Percentiles rank a stretch among this genome's conserved stretches.
phyloP scores from a whole-genome alignment of 2,797 vertebrate genomes.

The Heterohyrax brucei region DNA sequence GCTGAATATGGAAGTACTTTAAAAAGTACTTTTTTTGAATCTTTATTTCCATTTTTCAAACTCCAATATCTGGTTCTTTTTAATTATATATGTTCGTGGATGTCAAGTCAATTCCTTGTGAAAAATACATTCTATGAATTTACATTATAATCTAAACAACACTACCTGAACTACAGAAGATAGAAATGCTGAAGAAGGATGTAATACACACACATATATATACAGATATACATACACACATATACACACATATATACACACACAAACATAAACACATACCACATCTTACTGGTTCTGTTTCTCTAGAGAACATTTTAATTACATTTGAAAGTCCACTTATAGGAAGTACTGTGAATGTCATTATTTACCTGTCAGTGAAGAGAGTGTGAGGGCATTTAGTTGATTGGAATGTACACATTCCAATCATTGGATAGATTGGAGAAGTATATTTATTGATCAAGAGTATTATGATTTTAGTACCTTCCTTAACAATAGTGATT shows the following conservation, averaged over 20 bases:
- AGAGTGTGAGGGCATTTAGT: slow-evolving; percentile 4
- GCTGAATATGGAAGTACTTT: background rate
- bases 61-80: background rate
- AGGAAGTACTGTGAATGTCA: slow-evolving; percentile 10
- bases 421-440: background rate
- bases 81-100: background rate
- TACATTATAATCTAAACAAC: background rate
- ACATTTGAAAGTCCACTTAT: background rate
- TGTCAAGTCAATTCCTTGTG: background rate
- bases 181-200: background rate
- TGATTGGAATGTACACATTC: slow-evolving; percentile 6
- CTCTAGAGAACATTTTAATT: slow-evolving; percentile 22
- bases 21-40: background rate
- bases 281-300: no score
- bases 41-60: slow-evolving; percentile 2
- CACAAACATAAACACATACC: no score
- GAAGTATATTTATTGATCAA: slow-evolving; percentile 66
- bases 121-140: background rate
- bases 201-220: background rate
- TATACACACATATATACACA: no score
- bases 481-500: slow-evolving; percentile 3
- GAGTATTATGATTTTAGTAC: slow-evolving; percentile 21
- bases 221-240: no score
- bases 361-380: slow-evolving; percentile 60
- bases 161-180: background rate